phyloP scores from a whole-genome alignment of 2,888 invertebrate species.

The Melieria omissa region DNA sequence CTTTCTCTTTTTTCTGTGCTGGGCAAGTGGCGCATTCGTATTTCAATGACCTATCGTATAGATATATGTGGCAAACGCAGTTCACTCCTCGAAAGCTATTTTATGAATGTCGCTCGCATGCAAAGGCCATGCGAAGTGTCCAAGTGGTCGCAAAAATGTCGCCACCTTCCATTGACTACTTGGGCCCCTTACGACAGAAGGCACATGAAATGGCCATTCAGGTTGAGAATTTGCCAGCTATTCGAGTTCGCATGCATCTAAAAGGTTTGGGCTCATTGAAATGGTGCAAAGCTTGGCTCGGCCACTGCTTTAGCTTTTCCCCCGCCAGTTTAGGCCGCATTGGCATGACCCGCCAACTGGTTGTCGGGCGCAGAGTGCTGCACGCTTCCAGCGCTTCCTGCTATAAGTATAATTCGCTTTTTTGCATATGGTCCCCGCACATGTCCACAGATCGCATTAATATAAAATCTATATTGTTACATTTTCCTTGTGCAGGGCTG shows the following conservation, averaged over 20 bases:
- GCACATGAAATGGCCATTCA: constrained; percentile 31
- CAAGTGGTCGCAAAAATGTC: too few species aligned
- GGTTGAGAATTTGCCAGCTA: background rate
- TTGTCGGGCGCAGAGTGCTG: too few species aligned
- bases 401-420: background rate
- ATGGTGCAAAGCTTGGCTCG: constrained; percentile 1
- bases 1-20: background rate
- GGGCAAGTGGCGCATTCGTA: constrained; percentile 17
- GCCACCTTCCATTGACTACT: too few species aligned
- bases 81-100: constrained; percentile 34
- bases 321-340: too few species aligned
- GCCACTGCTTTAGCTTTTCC: background rate
- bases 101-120: constrained; percentile 27
- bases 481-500: constrained; percentile 75
- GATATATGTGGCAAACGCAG: background rate
- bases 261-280: constrained; percentile 9
- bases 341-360: too few species aligned
- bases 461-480: too few species aligned
- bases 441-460: too few species aligned
- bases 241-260: constrained; percentile 16
- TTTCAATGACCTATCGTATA: constrained; percentile 22
- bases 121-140: too few species aligned
- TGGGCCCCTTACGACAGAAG: constrained; percentile 14
- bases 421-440: too few species aligned
- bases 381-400: background rate